Percentiles rank a stretch among this genome's conserved stretches.
These are phyloP conservation scores for Lucilia sericata DNA, from an alignment of 1,140 invertebrate species.

Conservation along the genomic window DNA sequence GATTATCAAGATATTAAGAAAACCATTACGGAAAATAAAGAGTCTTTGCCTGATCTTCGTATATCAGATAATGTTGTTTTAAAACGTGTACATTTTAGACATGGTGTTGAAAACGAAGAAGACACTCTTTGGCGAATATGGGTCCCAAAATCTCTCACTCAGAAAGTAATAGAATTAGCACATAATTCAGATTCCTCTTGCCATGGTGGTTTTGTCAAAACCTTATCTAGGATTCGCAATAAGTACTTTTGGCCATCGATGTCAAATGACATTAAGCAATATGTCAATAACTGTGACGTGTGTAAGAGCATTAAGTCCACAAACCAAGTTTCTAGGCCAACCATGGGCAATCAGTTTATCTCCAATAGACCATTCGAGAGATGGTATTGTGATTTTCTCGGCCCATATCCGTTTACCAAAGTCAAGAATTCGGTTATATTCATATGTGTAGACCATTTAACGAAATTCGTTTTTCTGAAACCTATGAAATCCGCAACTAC, in stretches of 20 bases:
- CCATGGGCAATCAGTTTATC: neutral
- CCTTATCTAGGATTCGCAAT: neutral
- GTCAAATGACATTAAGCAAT: neutral
- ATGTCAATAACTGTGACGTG: neutral
- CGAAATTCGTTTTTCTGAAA: too few species aligned
- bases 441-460: neutral
- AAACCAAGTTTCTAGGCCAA: neutral
- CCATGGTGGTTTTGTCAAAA: neutral
- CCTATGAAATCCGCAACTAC: too few species aligned
- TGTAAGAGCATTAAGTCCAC: neutral
- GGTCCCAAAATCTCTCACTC: neutral
- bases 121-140: neutral
- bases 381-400: neutral
- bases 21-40: slow-evolving; percentile 18
- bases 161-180: neutral
- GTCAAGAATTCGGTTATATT: neutral
- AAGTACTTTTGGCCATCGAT: slow-evolving; percentile 8
- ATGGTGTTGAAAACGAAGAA: neutral
- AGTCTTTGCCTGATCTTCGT: neutral
- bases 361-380: neutral
- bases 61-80: neutral
- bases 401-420: neutral
- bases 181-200: neutral
- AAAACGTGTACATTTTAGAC: neutral
- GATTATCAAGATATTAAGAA: neutral